Percentiles rank a stretch among this genome's conserved stretches.
phyloP scores from a whole-genome alignment of 1,140 invertebrate species.

The Eueides isabella region DNA sequence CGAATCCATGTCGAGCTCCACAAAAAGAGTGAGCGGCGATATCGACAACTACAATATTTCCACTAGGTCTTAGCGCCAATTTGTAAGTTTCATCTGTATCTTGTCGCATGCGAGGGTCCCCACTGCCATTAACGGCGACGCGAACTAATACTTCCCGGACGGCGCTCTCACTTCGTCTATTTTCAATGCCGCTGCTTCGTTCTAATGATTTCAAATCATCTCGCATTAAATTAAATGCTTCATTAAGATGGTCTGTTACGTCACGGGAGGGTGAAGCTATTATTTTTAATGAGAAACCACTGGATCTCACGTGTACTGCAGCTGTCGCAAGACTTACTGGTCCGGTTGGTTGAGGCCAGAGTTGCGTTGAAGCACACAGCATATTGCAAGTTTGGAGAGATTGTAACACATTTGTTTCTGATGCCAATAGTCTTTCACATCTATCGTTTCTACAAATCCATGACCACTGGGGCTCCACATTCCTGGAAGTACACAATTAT shows the following conservation, averaged over 20 bases:
- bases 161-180: conserved; percentile 70
- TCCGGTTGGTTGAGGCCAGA: conserved; percentile 83
- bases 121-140: conserved; percentile 79
- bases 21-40: conserved; percentile 88
- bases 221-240: conserved; percentile 66
- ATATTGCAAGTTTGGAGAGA: conserved; percentile 83
- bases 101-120: conserved; percentile 83
- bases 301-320: conserved; percentile 61
- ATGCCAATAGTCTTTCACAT: conserved; percentile 74
- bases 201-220: conserved; percentile 59
- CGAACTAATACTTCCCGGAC: conserved; percentile 76
- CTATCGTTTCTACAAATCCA: conserved; percentile 81
- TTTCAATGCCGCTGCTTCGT: conserved; percentile 63
- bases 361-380: conserved; percentile 82
- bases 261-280: conserved; percentile 58
- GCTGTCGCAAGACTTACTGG: conserved; percentile 79
- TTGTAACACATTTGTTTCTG: conserved; percentile 62
- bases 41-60: conserved; percentile 82
- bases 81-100: conserved; percentile 90
- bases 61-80: conserved; percentile 82
- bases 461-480: conserved; percentile 77
- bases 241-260: conserved; percentile 58
- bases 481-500: conserved; percentile 41
- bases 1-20: conserved; percentile 90
- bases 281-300: conserved; percentile 55